phyloP scores from a whole-genome alignment of 1,140 invertebrate species.

The Microvelia longipes region DNA sequence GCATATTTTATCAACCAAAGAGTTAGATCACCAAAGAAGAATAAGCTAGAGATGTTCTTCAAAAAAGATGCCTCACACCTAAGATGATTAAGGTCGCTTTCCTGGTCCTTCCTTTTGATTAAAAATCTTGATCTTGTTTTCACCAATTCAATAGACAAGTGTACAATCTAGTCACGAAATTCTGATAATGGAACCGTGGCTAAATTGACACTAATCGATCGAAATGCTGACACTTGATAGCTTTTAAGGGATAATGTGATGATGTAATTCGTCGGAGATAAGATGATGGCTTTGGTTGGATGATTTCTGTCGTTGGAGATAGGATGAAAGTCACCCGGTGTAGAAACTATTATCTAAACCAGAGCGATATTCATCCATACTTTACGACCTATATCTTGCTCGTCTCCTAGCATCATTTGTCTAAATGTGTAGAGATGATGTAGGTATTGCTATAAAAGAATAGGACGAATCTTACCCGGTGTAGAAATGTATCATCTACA shows the following conservation, averaged over 20 bases:
- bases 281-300: neutral
- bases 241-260: neutral
- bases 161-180: conserved; percentile 16
- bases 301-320: neutral
- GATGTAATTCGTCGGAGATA: neutral
- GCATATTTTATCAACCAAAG: conserved; percentile 3
- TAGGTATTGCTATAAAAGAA: neutral
- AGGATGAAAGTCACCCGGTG: neutral
- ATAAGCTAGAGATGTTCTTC: neutral
- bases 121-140: neutral
- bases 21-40: conserved; percentile 16
- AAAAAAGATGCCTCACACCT: too few species aligned
- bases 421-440: neutral
- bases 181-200: neutral
- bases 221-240: neutral
- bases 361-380: neutral
- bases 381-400: neutral
- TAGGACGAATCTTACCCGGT: neutral
- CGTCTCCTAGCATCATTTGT: neutral
- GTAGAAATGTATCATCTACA: neutral
- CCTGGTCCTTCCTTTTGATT: neutral
- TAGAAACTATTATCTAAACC: neutral
- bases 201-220: conserved; percentile 1
- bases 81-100: too few species aligned
- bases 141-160: conserved; percentile 8